Percentiles rank a stretch among this genome's conserved stretches.
phyloP scores from a whole-genome alignment of 2,797 vertebrate genomes.

The Orientallactaga sibirica region DNA sequence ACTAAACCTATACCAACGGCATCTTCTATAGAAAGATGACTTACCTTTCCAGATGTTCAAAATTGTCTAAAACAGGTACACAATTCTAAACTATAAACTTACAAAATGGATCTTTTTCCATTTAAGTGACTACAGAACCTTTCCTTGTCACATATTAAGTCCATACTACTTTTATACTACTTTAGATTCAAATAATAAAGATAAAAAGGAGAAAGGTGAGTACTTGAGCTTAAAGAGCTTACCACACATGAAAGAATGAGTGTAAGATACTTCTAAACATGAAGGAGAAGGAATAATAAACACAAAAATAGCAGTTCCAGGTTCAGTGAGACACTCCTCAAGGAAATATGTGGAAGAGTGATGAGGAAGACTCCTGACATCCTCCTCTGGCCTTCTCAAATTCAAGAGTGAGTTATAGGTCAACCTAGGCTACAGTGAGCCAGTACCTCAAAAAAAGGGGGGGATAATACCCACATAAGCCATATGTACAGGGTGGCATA shows the following conservation, averaged over 20 bases:
- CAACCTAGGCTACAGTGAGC: not conserved
- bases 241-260: not conserved
- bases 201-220: conserved; percentile 37
- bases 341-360: no score
- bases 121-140: not conserved
- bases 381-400: no score
- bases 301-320: not conserved
- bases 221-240: not conserved
- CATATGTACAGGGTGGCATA: no score
- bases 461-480: no score
- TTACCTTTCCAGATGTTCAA: conserved; percentile 50
- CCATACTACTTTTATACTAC: not conserved
- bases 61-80: conserved; percentile 21
- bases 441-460: no score
- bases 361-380: no score
- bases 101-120: conserved; percentile 36
- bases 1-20: not conserved
- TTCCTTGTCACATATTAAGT: conserved; percentile 47
- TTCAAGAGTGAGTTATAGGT: no score
- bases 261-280: not conserved
- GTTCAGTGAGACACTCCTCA: no score
- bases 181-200: conserved; percentile 34
- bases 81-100: conserved; percentile 55
- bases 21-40: conserved; percentile 36
- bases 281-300: not conserved